Evolutionary conservation across 2,797 vertebrate genomes (phyloP), one percentile per base, ranked within the genome.

Genomic region (Macropodus opercularis): DNA sequence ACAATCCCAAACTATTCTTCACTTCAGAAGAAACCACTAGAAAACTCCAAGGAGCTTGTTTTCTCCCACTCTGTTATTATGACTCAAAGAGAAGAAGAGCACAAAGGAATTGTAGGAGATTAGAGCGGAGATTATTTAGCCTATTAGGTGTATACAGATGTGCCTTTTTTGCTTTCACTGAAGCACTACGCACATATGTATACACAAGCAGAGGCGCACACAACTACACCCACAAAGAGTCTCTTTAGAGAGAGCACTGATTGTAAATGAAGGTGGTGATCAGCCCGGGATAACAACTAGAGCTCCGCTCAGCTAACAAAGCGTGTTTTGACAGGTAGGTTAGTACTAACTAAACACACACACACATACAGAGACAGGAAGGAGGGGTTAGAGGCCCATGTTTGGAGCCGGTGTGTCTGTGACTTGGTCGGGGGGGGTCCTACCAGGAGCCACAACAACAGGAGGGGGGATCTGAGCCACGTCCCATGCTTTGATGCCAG

Each of bases 341-440:
- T 87, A 64, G 77, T 9, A 7, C 67, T 70, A 75, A 81, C 66
- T 4, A 13, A 58, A 72, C 35, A 55, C 57, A 65, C 44, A 67
- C 35, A 59, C 27, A 35, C 12, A 35, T 8, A 43, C 51, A 39
- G 47, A 77, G 67, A 84, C 80, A 72, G 75, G 73, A 66, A 80
- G 77, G 73, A 80, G 80, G 81, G 85, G 83, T 80, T 69, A 67
- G 82, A 80, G 83, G 76, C 76, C 77, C 46, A 62, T 21, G 21
- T 69, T 84, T 88, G 92, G 91, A 93, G 91, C 87, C 91, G 87
- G 49, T 43, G 63, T 85, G 91, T 93, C 92, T 92, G 85, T 86
- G 72, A 74, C 77, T 75, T 71, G 81, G 77, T 77, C 55, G 69
- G 26, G 77, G 77, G 76, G 85, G 87, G 84, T 87, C 80, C 65